phyloP scores from a whole-genome alignment of 2,888 invertebrate species.

The Sericinus montela region DNA sequence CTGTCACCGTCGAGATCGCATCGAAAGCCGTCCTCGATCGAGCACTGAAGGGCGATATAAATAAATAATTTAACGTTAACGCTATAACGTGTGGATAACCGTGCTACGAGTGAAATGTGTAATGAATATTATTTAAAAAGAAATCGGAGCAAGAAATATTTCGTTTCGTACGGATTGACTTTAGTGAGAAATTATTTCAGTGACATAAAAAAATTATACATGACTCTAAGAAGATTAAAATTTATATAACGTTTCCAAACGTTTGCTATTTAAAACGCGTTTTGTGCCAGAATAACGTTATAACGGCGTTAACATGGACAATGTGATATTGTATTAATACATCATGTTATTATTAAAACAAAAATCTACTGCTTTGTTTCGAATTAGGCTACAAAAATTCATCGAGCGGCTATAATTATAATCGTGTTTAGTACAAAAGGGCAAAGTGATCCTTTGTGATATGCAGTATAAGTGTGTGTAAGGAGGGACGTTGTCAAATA shows the following conservation, averaged over 20 bases:
- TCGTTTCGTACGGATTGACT: neutral
- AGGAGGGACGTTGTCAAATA: neutral
- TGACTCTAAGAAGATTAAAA: too few species aligned
- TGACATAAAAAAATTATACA: too few species aligned
- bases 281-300: too few species aligned
- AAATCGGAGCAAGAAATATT: neutral
- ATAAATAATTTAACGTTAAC: conserved; percentile 24
- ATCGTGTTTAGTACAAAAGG: conserved; percentile 12
- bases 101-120: neutral
- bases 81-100: neutral
- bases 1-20: conserved; percentile 71
- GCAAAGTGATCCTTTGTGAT: conserved; percentile 12
- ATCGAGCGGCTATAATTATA: too few species aligned
- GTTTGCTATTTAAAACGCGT: too few species aligned
- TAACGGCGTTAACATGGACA: too few species aligned
- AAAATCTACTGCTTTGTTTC: too few species aligned
- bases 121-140: neutral
- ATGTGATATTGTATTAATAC: too few species aligned
- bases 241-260: too few species aligned
- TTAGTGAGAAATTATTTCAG: too few species aligned
- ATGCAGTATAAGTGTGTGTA: neutral
- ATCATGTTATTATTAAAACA: too few species aligned
- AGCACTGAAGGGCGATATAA: conserved; percentile 60
- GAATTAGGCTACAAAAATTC: too few species aligned
- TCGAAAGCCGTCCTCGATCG: conserved; percentile 60